Evolutionary conservation across 2,797 vertebrate genomes (phyloP).

Genomic region (Dryobates pubescens): DNA sequence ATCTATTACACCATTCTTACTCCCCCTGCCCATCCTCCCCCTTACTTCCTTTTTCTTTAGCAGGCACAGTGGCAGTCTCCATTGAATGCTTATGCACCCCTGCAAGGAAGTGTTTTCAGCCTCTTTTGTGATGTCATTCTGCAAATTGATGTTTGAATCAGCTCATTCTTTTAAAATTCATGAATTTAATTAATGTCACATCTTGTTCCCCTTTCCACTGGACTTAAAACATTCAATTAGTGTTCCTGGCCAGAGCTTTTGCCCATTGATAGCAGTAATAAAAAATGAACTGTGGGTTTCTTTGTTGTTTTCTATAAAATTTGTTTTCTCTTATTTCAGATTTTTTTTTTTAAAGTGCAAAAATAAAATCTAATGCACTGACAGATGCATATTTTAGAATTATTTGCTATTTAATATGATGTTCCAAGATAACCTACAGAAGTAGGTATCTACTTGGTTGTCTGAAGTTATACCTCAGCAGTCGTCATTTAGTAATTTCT

Average conservation of each 20-base stretch:
- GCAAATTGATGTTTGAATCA: conserved; percentile 34
- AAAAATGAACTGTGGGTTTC: not conserved
- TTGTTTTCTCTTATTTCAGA: not conserved
- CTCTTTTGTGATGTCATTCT: conserved; percentile 3
- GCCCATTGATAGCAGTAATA: not conserved
- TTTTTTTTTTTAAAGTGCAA: no score
- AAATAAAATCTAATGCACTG: not conserved
- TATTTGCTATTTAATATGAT: not conserved
- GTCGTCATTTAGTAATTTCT: not conserved
- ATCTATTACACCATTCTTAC: not conserved
- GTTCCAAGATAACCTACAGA: not conserved
- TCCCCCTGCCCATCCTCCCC: not conserved
- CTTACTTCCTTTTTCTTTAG: not conserved
- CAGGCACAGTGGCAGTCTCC: not conserved
- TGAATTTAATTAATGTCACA: conserved; percentile 34
- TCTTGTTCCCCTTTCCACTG: not conserved
- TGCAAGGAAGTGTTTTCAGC: not conserved
- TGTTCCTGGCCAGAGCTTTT: not conserved
- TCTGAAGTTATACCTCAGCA: not conserved
- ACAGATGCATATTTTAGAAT: not conserved
- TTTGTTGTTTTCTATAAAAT: no score
- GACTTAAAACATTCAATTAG: not conserved
- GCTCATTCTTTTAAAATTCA: conserved; percentile 30
- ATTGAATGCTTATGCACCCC: not conserved
- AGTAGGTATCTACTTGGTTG: not conserved